These are phyloP conservation scores for Xenopus laevis DNA, from an alignment of 2,113 vertebrate genomes.

Conservation along the genomic window DNA sequence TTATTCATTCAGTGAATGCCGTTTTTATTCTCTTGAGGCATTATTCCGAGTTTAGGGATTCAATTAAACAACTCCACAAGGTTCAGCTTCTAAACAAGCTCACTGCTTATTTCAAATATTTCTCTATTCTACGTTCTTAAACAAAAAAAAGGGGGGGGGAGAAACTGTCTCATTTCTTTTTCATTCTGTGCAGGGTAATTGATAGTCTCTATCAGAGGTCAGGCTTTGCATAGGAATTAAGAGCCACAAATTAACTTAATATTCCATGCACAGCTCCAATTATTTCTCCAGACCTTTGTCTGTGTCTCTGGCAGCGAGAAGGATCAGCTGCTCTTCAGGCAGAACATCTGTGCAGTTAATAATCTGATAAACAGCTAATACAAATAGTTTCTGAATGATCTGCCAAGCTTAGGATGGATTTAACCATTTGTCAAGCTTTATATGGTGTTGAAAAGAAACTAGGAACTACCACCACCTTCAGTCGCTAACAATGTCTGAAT, in stretches of 20 bases:
- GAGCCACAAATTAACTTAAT: slow-evolving; percentile 98
- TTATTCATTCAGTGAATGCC: slow-evolving; percentile 16
- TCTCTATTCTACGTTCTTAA: slow-evolving; percentile 59
- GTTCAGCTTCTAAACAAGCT: slow-evolving; percentile 49
- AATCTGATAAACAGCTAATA: slow-evolving; percentile 98
- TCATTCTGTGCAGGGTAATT: slow-evolving; percentile 79
- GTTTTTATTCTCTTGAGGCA: slow-evolving; percentile 47
- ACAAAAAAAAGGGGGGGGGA: slow-evolving; percentile 41
- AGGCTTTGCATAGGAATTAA: slow-evolving; percentile 99
- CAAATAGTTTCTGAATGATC: slow-evolving; percentile 93
- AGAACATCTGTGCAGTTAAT: slow-evolving; percentile 98
- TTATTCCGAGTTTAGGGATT: slow-evolving; percentile 51
- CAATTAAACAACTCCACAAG: slow-evolving; percentile 60
- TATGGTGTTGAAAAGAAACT: not conserved
- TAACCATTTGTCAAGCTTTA: slow-evolving; percentile 39
- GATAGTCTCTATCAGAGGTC: slow-evolving; percentile 93
- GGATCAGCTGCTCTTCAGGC: slow-evolving; percentile 92
- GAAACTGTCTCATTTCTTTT: slow-evolving; percentile 72
- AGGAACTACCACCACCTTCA: not conserved
- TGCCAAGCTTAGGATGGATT: slow-evolving; percentile 55
- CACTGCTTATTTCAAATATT: slow-evolving; percentile 63
- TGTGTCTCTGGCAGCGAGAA: slow-evolving; percentile 81
- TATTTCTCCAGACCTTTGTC: slow-evolving; percentile 96
- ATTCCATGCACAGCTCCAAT: slow-evolving; percentile 93
- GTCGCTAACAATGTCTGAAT: not conserved